These are phyloP conservation scores for Apamea anceps DNA, from an alignment of 2,888 invertebrate species.

Conservation along the genomic window DNA sequence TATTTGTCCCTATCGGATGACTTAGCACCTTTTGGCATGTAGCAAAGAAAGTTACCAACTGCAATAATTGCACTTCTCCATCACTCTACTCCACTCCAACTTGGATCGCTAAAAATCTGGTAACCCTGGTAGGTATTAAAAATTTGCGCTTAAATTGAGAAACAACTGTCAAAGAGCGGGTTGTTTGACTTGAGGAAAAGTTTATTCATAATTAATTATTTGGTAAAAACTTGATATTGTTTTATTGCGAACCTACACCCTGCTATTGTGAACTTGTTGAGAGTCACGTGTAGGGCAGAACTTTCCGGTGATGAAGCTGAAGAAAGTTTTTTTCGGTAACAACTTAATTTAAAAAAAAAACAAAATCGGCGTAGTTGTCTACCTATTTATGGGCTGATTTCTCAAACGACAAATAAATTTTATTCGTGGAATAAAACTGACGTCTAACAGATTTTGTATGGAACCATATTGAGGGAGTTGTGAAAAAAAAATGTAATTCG, in stretches of 20 bases:
- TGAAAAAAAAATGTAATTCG: too few relatives aligned
- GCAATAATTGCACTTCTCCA: not conserved
- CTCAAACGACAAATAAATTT: too few relatives aligned
- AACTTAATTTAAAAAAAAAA: not conserved
- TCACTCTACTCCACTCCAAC: not conserved
- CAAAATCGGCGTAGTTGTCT: not conserved
- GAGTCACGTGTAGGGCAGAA: conserved; percentile 7
- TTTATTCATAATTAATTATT: not conserved
- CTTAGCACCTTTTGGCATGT: not conserved
- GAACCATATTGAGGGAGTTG: too few relatives aligned
- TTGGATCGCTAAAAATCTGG: not conserved
- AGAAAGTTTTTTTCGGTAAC: not conserved
- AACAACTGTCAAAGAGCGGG: not conserved
- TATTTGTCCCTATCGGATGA: not conserved
- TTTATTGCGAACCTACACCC: not conserved
- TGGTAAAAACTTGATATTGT: conserved; percentile 1
- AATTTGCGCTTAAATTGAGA: not conserved
- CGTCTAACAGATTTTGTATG: too few relatives aligned
- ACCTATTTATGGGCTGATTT: not conserved
- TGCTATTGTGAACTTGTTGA: not conserved
- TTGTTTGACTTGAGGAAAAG: conserved; percentile 6
- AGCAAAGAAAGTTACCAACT: not conserved
- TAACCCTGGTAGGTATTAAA: not conserved
- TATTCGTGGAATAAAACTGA: too few relatives aligned
- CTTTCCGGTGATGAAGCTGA: conserved; percentile 12